Evolutionary conservation across 2,888 invertebrate genomes (phyloP).

Genomic region (Miltochrista miniata): DNA sequence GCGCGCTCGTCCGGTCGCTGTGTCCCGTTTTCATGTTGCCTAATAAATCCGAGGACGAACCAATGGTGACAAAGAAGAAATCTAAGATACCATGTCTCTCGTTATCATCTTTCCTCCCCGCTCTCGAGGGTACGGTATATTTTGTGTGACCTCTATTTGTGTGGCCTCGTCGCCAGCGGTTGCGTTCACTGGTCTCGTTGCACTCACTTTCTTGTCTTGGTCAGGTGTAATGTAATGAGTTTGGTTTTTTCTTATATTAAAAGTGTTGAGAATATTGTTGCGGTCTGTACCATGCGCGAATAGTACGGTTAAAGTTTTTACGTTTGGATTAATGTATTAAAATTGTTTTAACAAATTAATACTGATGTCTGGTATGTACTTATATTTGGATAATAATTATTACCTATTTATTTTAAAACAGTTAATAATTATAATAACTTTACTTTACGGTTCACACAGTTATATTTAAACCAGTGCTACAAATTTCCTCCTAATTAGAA

Average conservation of each 20-base stretch:
- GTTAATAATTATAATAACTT: neutral
- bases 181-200: constrained; percentile 75
- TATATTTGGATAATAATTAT: neutral
- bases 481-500: constrained; percentile 10
- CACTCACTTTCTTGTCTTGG: constrained; percentile 80
- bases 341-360: neutral
- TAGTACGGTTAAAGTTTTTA: constrained; percentile 13
- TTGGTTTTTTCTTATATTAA: constrained; percentile 44
- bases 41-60: constrained; percentile 70
- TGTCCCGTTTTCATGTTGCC: constrained; percentile 68
- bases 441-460: neutral
- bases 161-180: constrained; percentile 73
- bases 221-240: constrained; percentile 75
- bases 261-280: constrained; percentile 23
- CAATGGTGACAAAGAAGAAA: constrained; percentile 79
- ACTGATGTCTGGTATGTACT: neutral
- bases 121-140: constrained; percentile 73
- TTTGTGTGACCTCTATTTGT: constrained; percentile 65
- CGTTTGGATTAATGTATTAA: neutral
- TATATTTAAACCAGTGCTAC: neutral
- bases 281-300: constrained; percentile 18
- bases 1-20: constrained; percentile 70
- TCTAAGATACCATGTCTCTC: constrained; percentile 80
- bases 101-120: constrained; percentile 75
- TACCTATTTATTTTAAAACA: neutral